Conservation (phyloP, 2,888 invertebrate species). For the Malachius bipustulatus region DNA sequence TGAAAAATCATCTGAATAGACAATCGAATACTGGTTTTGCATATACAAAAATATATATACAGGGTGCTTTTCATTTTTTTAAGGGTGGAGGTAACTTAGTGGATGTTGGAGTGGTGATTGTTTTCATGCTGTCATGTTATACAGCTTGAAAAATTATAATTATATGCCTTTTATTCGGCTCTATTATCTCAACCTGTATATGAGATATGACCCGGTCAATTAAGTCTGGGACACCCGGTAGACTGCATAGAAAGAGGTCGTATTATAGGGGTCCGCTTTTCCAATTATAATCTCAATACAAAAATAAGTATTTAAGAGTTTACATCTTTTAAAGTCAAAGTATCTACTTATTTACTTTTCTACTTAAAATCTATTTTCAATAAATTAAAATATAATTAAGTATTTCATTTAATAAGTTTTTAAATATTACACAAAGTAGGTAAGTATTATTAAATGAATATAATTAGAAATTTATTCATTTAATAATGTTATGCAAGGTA, state of each 20-base stretch:
- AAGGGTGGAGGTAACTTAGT: too few relatives aligned
- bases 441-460: constrained; percentile 1
- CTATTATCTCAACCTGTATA: too few relatives aligned
- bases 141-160: too few relatives aligned
- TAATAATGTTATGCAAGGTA: constrained; percentile 1
- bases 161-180: too few relatives aligned
- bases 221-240: too few relatives aligned
- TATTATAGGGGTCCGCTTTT: constrained; percentile 2
- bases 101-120: too few relatives aligned
- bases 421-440: neutral
- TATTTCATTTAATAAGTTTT: neutral
- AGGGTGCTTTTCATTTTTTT: too few relatives aligned
- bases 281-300: constrained; percentile 1
- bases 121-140: too few relatives aligned
- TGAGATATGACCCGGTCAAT: too few relatives aligned
- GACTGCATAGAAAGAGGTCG: constrained; percentile 1
- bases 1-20: too few relatives aligned
- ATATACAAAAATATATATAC: too few relatives aligned
- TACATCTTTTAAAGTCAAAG: constrained; percentile 1
- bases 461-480: neutral
- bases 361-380: constrained; percentile 2
- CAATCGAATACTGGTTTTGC: too few relatives aligned
- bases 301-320: constrained; percentile 2
- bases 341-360: neutral
- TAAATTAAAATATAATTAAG: constrained; percentile 1